These are phyloP conservation scores for Prunella fulvescens DNA, from an alignment of 2,113 vertebrate species.

Conservation along the genomic window DNA sequence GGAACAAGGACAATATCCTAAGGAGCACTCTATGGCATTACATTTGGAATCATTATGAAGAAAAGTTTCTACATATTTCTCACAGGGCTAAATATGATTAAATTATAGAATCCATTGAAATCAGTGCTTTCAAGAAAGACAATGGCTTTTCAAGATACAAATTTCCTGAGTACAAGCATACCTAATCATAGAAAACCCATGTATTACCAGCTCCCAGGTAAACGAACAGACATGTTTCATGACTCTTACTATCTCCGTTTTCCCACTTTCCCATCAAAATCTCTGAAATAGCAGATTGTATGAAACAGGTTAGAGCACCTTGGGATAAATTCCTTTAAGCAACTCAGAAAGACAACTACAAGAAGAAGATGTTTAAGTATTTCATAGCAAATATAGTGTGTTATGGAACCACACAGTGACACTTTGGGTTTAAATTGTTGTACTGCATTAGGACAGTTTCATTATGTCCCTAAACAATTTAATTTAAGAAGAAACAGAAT, in stretches of 20 bases:
- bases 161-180: background rate
- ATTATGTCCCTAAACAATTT: background rate
- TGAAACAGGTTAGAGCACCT: background rate
- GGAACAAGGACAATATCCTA: background rate
- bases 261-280: background rate
- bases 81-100: background rate
- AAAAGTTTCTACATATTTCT: background rate
- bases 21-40: background rate
- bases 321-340: background rate
- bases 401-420: background rate
- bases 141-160: background rate
- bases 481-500: background rate
- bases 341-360: background rate
- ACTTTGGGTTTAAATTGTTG: background rate
- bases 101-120: background rate
- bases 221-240: background rate
- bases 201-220: background rate
- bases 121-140: background rate
- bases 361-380: background rate
- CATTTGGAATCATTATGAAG: background rate
- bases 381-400: background rate
- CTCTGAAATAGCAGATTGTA: background rate
- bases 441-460: background rate
- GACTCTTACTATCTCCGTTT: background rate
- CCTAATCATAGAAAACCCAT: background rate